These are phyloP conservation scores for Ormyrus rosae DNA, from an alignment of 2,888 invertebrate genomes.

Conservation along the genomic window DNA sequence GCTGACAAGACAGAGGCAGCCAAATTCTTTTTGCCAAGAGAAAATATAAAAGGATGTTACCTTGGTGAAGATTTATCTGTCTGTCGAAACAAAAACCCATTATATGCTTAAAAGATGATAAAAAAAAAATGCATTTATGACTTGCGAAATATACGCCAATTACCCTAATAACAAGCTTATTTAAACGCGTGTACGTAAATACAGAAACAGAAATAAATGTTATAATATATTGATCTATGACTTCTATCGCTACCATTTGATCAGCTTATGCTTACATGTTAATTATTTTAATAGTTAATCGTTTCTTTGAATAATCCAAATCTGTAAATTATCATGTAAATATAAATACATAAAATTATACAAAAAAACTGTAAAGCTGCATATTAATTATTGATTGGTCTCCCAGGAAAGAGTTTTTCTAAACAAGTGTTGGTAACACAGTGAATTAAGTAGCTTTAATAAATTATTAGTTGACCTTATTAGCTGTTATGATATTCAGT, in stretches of 20 bases:
- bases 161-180: slow-evolving; percentile 61
- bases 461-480: no score
- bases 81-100: slow-evolving; percentile 27
- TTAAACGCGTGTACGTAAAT: slow-evolving; percentile 63
- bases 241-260: slow-evolving; percentile 46
- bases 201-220: slow-evolving; percentile 64
- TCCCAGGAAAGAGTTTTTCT: slow-evolving; percentile 3
- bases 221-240: slow-evolving; percentile 55
- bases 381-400: slow-evolving; percentile 28
- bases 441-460: no score
- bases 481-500: no score
- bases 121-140: slow-evolving; percentile 54
- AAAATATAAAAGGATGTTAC: slow-evolving; percentile 40
- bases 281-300: slow-evolving; percentile 51
- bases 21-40: slow-evolving; percentile 51
- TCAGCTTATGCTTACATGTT: slow-evolving; percentile 45
- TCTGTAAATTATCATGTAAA: slow-evolving; percentile 73
- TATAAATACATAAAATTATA: slow-evolving; percentile 62
- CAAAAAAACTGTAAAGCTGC: slow-evolving; percentile 9
- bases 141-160: slow-evolving; percentile 56
- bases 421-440: not conserved
- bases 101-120: slow-evolving; percentile 47
- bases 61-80: slow-evolving; percentile 37
- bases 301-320: slow-evolving; percentile 61
- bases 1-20: slow-evolving; percentile 13